A percentile compares a stretch with the other conserved stretches of the same genome.
phyloP scores from a whole-genome alignment of 2,113 vertebrate species.

The Petromus typicus region DNA sequence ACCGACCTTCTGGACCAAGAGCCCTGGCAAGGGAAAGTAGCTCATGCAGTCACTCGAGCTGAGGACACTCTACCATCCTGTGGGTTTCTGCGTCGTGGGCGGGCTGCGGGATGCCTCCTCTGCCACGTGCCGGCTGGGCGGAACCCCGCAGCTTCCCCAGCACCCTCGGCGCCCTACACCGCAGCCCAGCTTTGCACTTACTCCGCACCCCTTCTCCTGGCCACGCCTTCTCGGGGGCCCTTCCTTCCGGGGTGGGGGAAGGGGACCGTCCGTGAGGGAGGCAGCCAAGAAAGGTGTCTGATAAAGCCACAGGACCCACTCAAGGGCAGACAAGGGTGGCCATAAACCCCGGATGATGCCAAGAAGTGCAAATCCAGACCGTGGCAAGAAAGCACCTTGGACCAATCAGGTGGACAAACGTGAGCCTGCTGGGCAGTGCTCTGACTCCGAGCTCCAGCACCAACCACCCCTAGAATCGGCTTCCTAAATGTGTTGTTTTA shows the following conservation, averaged over 20 bases:
- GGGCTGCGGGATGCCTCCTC: not conserved
- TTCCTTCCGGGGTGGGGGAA: not conserved
- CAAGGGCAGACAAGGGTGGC: not conserved
- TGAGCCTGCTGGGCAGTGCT: not conserved
- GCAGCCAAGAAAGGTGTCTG: not conserved
- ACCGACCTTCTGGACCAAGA: not conserved
- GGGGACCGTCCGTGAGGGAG: not conserved
- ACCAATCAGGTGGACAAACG: not conserved
- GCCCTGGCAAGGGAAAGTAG: not conserved
- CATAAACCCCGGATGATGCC: accelerated
- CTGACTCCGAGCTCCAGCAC: too few relatives aligned
- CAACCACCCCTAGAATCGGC: not conserved
- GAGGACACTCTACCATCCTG: not conserved
- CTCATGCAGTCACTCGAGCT: not conserved
- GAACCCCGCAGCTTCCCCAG: not conserved
- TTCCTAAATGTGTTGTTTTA: not conserved
- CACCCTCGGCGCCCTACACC: not conserved
- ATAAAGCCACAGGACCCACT: not conserved
- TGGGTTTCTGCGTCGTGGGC: accelerated
- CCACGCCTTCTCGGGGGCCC: not conserved
- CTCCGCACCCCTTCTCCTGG: not conserved
- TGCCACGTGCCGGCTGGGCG: not conserved
- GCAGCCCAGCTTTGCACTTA: not conserved
- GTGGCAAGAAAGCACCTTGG: not conserved
- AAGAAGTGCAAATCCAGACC: not conserved